phyloP scores from a whole-genome alignment of 2,113 vertebrate species.

The Pelmatolapia mariae region DNA sequence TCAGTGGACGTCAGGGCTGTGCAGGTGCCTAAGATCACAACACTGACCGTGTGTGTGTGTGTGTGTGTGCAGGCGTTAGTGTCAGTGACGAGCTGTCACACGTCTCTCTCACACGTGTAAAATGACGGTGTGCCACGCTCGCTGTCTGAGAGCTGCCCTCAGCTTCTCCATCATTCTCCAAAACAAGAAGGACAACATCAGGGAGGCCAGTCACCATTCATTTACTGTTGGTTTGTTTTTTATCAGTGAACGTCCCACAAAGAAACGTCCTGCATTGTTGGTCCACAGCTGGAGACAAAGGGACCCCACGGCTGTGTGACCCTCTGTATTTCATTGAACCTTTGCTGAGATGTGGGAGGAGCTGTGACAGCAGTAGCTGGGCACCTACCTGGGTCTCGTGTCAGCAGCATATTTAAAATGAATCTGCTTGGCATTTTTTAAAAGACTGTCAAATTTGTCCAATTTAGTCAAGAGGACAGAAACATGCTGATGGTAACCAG shows the following conservation, averaged over 20 bases:
- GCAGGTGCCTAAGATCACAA: conserved; percentile 24
- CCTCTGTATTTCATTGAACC: background rate
- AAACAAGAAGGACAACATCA: background rate
- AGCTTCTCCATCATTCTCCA: background rate
- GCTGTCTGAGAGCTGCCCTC: background rate
- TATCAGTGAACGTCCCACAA: background rate
- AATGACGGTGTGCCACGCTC: background rate
- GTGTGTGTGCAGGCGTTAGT: background rate
- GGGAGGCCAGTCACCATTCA: background rate
- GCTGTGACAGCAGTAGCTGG: background rate
- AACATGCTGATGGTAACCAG: too few species aligned
- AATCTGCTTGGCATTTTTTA: too few species aligned
- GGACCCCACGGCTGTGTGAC: background rate
- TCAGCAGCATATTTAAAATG: background rate
- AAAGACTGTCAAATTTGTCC: too few species aligned
- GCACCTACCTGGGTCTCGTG: background rate
- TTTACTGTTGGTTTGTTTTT: background rate
- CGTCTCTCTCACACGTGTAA: background rate
- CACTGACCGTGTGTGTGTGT: background rate
- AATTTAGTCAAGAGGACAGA: too few species aligned
- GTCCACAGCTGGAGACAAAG: background rate
- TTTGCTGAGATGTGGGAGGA: background rate
- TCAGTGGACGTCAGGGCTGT: background rate
- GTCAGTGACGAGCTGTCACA: background rate
- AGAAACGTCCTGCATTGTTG: background rate